A percentile compares a stretch with the other conserved stretches of the same genome.
These are phyloP conservation scores for Rhabdophis nuchalis DNA, from an alignment of 2,797 vertebrate genomes.

Conservation along the genomic window DNA sequence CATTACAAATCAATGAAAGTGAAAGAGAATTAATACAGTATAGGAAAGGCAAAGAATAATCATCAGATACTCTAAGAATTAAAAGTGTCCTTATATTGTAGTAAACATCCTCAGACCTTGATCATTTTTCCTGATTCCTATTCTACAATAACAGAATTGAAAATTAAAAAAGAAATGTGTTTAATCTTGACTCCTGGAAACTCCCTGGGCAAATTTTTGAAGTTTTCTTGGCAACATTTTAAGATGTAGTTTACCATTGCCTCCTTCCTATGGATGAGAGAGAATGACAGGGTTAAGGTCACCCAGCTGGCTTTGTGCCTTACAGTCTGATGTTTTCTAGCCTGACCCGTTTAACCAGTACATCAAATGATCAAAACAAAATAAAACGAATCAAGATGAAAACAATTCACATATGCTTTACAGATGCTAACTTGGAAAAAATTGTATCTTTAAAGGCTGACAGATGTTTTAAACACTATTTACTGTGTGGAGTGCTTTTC, in stretches of 20 bases:
- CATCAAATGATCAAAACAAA: neutral
- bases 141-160: neutral
- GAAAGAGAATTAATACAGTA: neutral
- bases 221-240: neutral
- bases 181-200: neutral
- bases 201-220: neutral
- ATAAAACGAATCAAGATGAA: neutral
- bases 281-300: neutral
- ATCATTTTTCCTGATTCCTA: neutral
- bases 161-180: neutral
- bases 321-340: neutral
- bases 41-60: neutral
- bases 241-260: neutral
- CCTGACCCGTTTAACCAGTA: neutral
- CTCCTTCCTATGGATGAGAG: neutral
- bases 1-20: neutral
- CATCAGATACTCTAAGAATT: neutral
- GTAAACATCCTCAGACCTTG: neutral
- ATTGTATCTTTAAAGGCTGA: neutral
- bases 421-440: neutral
- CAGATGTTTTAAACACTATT: neutral
- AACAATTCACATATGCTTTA: neutral
- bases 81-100: neutral
- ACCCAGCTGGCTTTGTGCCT: neutral
- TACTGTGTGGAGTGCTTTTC: neutral